Evolutionary conservation across 2,888 invertebrate species (phyloP).

Genomic region (Polyommatus iphigenia): DNA sequence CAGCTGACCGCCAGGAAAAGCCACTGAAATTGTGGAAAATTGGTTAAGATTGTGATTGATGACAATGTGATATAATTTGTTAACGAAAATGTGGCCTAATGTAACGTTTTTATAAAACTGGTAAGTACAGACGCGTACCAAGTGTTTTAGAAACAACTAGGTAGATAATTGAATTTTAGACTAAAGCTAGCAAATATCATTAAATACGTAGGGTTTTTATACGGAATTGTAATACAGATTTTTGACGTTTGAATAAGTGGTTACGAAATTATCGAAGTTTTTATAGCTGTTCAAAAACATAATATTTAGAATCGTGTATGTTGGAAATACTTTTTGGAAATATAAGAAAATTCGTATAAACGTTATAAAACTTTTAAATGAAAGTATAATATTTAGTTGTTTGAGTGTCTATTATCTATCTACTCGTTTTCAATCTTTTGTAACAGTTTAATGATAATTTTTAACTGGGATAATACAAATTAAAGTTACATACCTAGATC

Average conservation of each 20-base stretch:
- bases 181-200: constrained; percentile 17
- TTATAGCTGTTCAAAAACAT: neutral
- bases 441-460: neutral
- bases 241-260: neutral
- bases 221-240: constrained; percentile 22
- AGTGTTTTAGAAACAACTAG: constrained; percentile 32
- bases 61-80: constrained; percentile 63
- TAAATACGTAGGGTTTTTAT: constrained; percentile 15
- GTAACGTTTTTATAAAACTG: constrained; percentile 46
- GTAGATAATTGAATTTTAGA: constrained; percentile 22
- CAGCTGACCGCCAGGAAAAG: neutral
- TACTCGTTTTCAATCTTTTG: neutral
- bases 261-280: neutral
- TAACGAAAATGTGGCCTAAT: constrained; percentile 69
- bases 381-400: neutral
- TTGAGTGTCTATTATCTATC: neutral
- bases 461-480: neutral
- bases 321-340: neutral
- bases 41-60: constrained; percentile 54
- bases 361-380: neutral
- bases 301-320: neutral
- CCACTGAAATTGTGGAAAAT: neutral
- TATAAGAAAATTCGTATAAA: neutral
- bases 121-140: constrained; percentile 51
- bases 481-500: no score